Evolutionary conservation across 2,888 invertebrate species (phyloP).

Genomic region (Bimastos eiseni): DNA sequence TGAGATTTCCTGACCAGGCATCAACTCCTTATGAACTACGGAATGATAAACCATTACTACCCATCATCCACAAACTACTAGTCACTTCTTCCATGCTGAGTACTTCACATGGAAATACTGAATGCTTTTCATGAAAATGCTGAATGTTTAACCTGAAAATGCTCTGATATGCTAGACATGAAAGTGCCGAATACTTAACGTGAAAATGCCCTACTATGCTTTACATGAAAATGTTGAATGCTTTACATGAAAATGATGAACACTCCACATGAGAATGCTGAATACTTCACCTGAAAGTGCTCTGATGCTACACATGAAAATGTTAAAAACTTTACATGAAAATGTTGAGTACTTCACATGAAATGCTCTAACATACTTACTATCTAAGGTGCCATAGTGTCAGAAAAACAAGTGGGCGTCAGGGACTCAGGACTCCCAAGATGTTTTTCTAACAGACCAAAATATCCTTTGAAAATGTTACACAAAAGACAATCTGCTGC

Average conservation of each 20-base stretch:
- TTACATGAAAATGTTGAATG: too few species aligned
- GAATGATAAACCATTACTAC: background rate
- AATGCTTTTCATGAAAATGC: background rate
- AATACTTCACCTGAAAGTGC: too few species aligned
- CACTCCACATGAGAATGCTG: too few species aligned
- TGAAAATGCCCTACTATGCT: background rate
- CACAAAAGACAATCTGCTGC: background rate
- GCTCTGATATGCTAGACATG: background rate
- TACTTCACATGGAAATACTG: background rate
- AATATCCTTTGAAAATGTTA: background rate
- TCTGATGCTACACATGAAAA: too few species aligned
- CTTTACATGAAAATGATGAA: too few species aligned
- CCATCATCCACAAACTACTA: background rate
- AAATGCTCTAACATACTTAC: background rate
- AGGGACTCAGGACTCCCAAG: background rate
- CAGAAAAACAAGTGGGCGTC: background rate
- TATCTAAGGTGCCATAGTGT: background rate
- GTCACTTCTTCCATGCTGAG: background rate
- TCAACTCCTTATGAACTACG: background rate
- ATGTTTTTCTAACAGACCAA: background rate
- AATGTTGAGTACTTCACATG: background rate
- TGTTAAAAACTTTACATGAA: too few species aligned
- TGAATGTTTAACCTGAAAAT: background rate
- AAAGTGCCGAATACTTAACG: background rate
- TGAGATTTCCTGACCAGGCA: background rate